Percentiles rank a stretch among this genome's conserved stretches.
Conservation (phyloP, 2,888 invertebrate species). For the Zele albiditarsus region DNA sequence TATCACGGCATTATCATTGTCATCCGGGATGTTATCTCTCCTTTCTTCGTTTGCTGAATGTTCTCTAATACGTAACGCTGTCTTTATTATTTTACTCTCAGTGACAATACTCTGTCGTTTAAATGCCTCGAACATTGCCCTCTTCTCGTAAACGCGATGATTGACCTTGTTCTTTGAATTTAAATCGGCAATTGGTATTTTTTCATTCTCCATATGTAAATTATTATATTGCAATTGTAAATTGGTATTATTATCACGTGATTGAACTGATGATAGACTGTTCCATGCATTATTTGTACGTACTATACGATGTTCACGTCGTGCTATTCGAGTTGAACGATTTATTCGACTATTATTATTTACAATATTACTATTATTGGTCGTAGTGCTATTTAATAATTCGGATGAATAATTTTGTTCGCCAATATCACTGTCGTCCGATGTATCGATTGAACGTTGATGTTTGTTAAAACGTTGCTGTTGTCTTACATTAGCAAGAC, state of each 20-base stretch:
- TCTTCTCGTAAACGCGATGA: slow-evolving; percentile 58
- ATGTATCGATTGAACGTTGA: slow-evolving; percentile 71
- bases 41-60: slow-evolving; percentile 50
- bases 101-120: slow-evolving; percentile 64
- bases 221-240: slow-evolving; percentile 65
- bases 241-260: slow-evolving; percentile 56
- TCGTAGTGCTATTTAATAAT: slow-evolving; percentile 46
- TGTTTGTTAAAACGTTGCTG: slow-evolving; percentile 76
- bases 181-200: slow-evolving; percentile 28
- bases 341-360: slow-evolving; percentile 50
- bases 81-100: slow-evolving; percentile 65
- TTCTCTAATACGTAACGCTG: slow-evolving; percentile 64
- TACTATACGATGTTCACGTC: slow-evolving; percentile 61
- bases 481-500: slow-evolving; percentile 75
- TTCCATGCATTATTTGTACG: slow-evolving; percentile 66
- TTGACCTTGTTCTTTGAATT: slow-evolving; percentile 51
- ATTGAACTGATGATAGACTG: slow-evolving; percentile 55
- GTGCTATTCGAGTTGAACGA: slow-evolving; percentile 48
- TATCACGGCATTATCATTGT: neutral
- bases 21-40: neutral
- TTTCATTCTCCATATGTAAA: slow-evolving; percentile 57
- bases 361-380: slow-evolving; percentile 52
- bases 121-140: slow-evolving; percentile 63
- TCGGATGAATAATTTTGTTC: slow-evolving; percentile 55
- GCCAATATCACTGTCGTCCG: slow-evolving; percentile 71